A percentile compares a stretch with the other conserved stretches of the same genome.
These are phyloP conservation scores for Tachypleus tridentatus DNA, from an alignment of 1,140 invertebrate genomes.

Conservation along the genomic window DNA sequence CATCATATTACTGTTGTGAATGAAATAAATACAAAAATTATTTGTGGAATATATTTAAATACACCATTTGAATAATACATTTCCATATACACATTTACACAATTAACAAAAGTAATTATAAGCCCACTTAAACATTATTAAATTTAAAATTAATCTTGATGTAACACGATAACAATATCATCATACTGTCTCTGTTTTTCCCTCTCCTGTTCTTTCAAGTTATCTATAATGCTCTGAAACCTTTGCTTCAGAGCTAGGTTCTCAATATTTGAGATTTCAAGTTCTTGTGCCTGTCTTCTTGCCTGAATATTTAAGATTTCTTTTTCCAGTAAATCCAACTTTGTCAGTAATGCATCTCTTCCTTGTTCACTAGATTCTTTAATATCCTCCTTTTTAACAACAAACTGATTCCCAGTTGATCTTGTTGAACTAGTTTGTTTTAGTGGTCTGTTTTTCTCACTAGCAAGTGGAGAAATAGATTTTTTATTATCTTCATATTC, in stretches of 20 bases:
- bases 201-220: constrained; percentile 58
- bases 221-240: constrained; percentile 65
- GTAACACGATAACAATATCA: constrained; percentile 12
- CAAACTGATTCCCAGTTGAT: constrained; percentile 11
- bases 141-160: constrained; percentile 3
- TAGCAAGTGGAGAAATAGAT: constrained; percentile 11
- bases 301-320: constrained; percentile 56
- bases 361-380: constrained; percentile 13
- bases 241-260: constrained; percentile 66
- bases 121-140: no score
- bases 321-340: constrained; percentile 23
- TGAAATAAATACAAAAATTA: no score
- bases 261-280: constrained; percentile 71
- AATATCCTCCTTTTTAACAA: constrained; percentile 16
- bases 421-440: constrained; percentile 11
- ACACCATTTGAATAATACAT: no score
- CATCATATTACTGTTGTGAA: no score
- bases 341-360: constrained; percentile 18
- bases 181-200: constrained; percentile 58
- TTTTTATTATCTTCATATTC: constrained; percentile 14
- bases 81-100: no score
- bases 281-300: constrained; percentile 58
- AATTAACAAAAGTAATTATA: no score
- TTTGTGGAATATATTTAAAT: no score
- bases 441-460: not conserved